A percentile compares a stretch with the other conserved stretches of the same genome.
Conservation (phyloP, 2,888 invertebrate genomes). For the Laothoe populi region DNA sequence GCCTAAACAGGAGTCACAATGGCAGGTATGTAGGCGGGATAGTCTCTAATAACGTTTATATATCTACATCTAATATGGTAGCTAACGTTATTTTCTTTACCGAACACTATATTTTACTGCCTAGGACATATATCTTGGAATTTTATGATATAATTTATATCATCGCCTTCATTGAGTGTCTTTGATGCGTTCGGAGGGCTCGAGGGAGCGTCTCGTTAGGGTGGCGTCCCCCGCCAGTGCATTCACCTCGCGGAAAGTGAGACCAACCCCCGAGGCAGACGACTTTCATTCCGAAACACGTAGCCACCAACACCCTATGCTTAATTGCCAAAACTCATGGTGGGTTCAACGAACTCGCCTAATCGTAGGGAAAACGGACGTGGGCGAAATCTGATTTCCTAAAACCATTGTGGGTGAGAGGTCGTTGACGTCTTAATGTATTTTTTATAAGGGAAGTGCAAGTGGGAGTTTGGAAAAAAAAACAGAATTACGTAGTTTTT, state of each 20-base stretch:
- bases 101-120: too few species aligned
- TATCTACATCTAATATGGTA: too few species aligned
- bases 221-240: constrained; percentile 75
- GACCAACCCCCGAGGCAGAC: constrained; percentile 64
- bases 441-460: background rate
- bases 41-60: constrained; percentile 37
- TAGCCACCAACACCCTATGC: constrained; percentile 64
- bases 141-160: constrained; percentile 50
- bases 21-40: background rate
- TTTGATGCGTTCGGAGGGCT: constrained; percentile 72
- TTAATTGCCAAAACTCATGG: constrained; percentile 76
- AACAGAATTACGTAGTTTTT: too few species aligned
- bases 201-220: constrained; percentile 62
- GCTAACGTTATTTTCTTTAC: too few species aligned
- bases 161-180: constrained; percentile 69
- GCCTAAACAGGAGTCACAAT: too few species aligned
- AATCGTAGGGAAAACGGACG: constrained; percentile 53
- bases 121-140: constrained; percentile 19
- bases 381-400: constrained; percentile 42
- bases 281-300: constrained; percentile 73
- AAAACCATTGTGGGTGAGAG: constrained; percentile 38
- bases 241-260: constrained; percentile 83
- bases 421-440: constrained; percentile 41
- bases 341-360: constrained; percentile 67
- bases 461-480: background rate